Percentiles rank a stretch among this genome's conserved stretches.
phyloP scores from a whole-genome alignment of 2,797 vertebrate species.

The Monodelphis domestica region DNA sequence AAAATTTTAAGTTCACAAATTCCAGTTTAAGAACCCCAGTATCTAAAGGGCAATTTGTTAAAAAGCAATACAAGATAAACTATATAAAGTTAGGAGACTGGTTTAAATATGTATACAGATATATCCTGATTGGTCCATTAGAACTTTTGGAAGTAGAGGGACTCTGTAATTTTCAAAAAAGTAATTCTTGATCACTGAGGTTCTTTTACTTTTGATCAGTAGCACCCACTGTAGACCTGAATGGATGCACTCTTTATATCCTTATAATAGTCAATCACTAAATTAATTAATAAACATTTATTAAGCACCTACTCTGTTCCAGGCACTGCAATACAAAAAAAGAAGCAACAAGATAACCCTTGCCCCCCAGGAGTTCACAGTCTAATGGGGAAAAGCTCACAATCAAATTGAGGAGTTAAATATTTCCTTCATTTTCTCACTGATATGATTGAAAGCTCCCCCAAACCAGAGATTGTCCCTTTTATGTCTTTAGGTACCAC shows the following conservation, averaged over 20 bases:
- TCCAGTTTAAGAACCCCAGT: background rate
- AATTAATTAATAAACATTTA: too few relatives aligned
- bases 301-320: too few relatives aligned
- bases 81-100: constrained; percentile 6
- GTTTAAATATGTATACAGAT: background rate
- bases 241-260: background rate
- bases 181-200: background rate
- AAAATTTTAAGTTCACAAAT: background rate
- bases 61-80: constrained; percentile 3
- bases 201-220: background rate
- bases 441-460: too few relatives aligned
- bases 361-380: too few relatives aligned
- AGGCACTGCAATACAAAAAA: too few relatives aligned
- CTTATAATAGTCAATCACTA: background rate
- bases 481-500: too few relatives aligned
- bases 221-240: background rate
- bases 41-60: background rate
- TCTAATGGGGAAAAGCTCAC: too few relatives aligned
- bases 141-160: background rate
- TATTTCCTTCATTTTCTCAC: too few relatives aligned
- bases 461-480: too few relatives aligned
- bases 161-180: background rate
- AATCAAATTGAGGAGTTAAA: too few relatives aligned
- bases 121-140: background rate
- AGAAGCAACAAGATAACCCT: too few relatives aligned